These are phyloP conservation scores for Leptinotarsa texana DNA, from an alignment of 1,140 invertebrate species.

Conservation along the genomic window DNA sequence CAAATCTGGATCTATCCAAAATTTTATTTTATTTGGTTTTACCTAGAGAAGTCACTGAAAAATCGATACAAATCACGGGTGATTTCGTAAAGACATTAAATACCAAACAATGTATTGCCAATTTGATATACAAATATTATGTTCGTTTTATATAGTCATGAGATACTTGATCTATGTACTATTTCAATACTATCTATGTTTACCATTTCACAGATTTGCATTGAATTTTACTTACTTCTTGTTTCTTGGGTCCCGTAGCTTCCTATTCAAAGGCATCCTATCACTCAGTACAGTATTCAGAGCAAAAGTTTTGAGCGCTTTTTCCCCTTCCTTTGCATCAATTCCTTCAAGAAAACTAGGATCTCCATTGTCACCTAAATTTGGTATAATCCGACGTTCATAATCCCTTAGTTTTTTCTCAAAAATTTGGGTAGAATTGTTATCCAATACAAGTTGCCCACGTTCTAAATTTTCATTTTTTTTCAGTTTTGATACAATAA, in stretches of 20 bases:
- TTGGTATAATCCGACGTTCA: conserved; percentile 52
- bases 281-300: conserved; percentile 83
- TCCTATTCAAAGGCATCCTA: conserved; percentile 76
- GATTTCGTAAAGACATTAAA: too few relatives aligned
- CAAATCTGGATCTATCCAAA: too few relatives aligned
- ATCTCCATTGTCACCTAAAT: conserved; percentile 68
- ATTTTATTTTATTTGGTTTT: too few relatives aligned
- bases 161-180: too few relatives aligned
- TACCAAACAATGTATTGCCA: too few relatives aligned
- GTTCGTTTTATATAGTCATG: too few relatives aligned
- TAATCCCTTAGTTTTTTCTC: conserved; percentile 46
- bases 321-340: conserved; percentile 64
- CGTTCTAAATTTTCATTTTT: neutral
- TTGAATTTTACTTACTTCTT: conserved; percentile 39
- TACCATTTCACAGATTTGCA: neutral
- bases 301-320: conserved; percentile 74
- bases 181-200: too few relatives aligned
- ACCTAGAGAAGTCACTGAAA: too few relatives aligned
- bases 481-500: conserved; percentile 36
- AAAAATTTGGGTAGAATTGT: conserved; percentile 21
- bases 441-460: conserved; percentile 25
- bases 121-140: too few relatives aligned
- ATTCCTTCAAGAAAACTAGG: conserved; percentile 63
- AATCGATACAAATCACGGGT: too few relatives aligned
- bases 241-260: conserved; percentile 53